Evolutionary conservation across 1,140 invertebrate genomes (phyloP), one percentile per base, ranked within the genome.

Genomic region (Teleogryllus occipitalis): DNA sequence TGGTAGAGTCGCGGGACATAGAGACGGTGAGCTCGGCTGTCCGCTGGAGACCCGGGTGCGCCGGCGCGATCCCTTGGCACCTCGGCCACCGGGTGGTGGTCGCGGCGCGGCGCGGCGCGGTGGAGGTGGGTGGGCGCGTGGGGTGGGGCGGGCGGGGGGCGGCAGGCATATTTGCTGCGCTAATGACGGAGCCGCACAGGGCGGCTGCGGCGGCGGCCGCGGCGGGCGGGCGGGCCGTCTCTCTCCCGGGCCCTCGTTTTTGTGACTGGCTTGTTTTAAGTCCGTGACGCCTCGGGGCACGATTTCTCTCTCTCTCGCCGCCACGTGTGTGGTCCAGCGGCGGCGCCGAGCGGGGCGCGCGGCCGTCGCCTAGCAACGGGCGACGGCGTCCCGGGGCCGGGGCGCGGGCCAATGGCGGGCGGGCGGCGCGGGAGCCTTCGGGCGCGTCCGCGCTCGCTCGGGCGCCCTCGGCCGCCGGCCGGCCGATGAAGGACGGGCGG

Each of bases 301-400:
- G 48, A 78, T 78, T 78, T 27, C 78, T 6, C 14, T 73, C 49
- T 7, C 15, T 18, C 18, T 48, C 47, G 48, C 18, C 47, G 72
- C 78, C 78, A 78, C 78, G 78, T 78, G 78, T 78, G 78, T 78
- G 78, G 78, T 78, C 78, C 78, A 74, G 65, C 18, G 78, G 8
- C 48, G n/a, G 54, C 78, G 48, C 21, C 15, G 76, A 77, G 76
- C 22, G 47, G 78, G 78, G 73, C 65, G 46, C 72, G 73, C 7
- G 22, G 46, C 76, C 75, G 75, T 76, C 48, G 75, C 75, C 47
- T 80, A 76, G 75, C 79, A 76, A 76, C 79, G 79, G 47, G 27
- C 27, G 27, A 39, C 27, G n/a, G 73, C 47, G 47, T 39, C 27
- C 78, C 6, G 75, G 7, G 73, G 47, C 47, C 78, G 49, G 73